Conservation (phyloP, 2,113 vertebrate genomes). For the rabbit (Oryctolagus cuniculus) region mOryCun1.1 NC_091433.1:3054001-3054500, state of each 20-base stretch:
- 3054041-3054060: no score
- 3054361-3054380: background rate
- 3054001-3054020: no score
- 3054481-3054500: no score
- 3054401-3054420: rapidly evolving
- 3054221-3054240: background rate
- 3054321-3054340: conserved; percentile 57
- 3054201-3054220: background rate
- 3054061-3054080: background rate
- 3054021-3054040: no score
- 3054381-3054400: background rate
- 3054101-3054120: background rate
- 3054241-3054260: background rate
- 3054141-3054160: background rate
- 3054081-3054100: background rate
- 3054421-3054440: background rate
- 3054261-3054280: background rate
- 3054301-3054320: conserved; percentile 52
- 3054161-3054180: rapidly evolving
- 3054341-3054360: conserved; percentile 33
- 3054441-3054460: rapidly evolving
- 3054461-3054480: background rate
- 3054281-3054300: conserved; percentile 51
- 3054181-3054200: no score
- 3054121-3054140: background rate